Evolutionary conservation across 1,140 invertebrate genomes (phyloP).

Genomic region (Araneus ventricosus): DNA sequence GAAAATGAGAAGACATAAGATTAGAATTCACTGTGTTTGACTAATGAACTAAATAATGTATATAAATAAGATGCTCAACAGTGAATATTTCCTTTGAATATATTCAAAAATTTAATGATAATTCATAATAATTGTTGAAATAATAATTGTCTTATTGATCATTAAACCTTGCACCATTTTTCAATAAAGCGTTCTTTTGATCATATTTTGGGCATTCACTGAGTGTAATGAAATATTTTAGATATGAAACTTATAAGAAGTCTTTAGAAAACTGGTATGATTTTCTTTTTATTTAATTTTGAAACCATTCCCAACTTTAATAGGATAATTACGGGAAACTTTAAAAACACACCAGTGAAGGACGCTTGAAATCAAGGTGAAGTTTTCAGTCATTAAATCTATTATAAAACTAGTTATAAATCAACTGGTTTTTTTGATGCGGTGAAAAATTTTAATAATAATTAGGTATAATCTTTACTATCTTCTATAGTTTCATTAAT

Average conservation of each 20-base stretch:
- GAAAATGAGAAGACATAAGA: not conserved
- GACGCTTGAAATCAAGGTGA: too few species aligned
- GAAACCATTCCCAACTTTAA: too few species aligned
- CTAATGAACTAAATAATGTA: conserved; percentile 34
- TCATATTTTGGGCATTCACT: not conserved
- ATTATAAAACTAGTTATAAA: too few species aligned
- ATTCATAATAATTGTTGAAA: not conserved
- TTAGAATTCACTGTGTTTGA: not conserved
- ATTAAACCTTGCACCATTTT: conserved; percentile 10
- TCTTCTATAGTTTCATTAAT: not conserved
- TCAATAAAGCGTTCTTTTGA: not conserved
- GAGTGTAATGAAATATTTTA: not conserved
- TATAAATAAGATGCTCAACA: not conserved
- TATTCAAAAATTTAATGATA: not conserved
- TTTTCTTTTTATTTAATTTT: not conserved
- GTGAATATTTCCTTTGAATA: not conserved
- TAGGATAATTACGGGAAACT: too few species aligned
- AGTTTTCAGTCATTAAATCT: too few species aligned
- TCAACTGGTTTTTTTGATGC: not conserved
- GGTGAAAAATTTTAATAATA: not conserved
- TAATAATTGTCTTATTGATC: not conserved
- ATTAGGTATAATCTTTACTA: not conserved
- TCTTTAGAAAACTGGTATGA: not conserved
- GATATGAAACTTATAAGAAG: not conserved
- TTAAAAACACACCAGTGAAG: too few species aligned